Percentiles rank a stretch among this genome's conserved stretches.
Evolutionary conservation across 2,797 vertebrate genomes (phyloP).

Genomic region (Cyprinodon diabolis): DNA sequence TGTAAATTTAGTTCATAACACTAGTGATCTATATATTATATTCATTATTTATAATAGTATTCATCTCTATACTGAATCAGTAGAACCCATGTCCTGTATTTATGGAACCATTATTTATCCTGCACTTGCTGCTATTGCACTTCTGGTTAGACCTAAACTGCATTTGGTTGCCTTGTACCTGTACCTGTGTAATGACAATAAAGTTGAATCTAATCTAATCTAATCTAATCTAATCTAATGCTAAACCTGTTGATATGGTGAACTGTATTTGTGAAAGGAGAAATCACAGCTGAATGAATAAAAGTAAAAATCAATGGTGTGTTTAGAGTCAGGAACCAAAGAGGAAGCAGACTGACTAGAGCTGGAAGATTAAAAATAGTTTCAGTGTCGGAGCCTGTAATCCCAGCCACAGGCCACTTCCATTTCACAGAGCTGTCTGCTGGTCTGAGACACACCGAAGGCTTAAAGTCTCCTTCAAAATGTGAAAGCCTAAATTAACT

Average conservation of each 20-base stretch:
- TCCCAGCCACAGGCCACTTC: conserved; percentile 21
- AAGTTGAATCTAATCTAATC: too few relatives aligned
- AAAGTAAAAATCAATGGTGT: neutral
- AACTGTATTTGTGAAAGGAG: neutral
- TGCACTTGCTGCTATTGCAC: too few relatives aligned
- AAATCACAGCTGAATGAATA: conserved; percentile 26
- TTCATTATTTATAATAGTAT: too few relatives aligned
- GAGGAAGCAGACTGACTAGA: conserved; percentile 38
- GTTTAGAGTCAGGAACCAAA: conserved; percentile 27
- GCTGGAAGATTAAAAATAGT: conserved; percentile 73
- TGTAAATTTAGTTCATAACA: too few relatives aligned
- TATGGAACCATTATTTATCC: too few relatives aligned
- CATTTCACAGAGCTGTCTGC: conserved; percentile 59
- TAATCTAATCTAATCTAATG: too few relatives aligned
- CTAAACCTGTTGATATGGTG: neutral
- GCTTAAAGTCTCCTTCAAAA: neutral
- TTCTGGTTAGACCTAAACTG: too few relatives aligned
- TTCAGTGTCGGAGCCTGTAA: conserved; percentile 64
- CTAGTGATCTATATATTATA: too few relatives aligned
- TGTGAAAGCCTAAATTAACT: neutral
- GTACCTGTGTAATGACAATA: too few relatives aligned
- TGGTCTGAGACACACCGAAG: conserved; percentile 24
- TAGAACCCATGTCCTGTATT: too few relatives aligned
- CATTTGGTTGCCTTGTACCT: too few relatives aligned
- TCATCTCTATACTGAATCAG: too few relatives aligned